Conservation (phyloP, 92 coral and sea anemone species). For the Umimayanthus chanpuru region DNA sequence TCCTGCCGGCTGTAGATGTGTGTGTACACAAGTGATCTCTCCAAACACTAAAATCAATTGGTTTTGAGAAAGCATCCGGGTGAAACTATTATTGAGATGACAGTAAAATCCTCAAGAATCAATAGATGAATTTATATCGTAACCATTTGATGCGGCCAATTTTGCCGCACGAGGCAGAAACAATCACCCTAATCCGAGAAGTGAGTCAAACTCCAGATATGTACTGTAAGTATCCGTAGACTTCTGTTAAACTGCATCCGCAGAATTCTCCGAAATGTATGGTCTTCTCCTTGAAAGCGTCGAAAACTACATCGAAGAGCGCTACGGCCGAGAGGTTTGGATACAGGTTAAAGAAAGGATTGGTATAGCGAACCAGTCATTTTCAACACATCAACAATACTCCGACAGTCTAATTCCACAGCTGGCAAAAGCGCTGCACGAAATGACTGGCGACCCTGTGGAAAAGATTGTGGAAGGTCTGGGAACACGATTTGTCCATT, state of each 20-base stretch:
- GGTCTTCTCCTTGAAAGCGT: slow-evolving; percentile 76
- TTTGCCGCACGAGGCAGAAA: not conserved
- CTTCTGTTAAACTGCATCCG: not conserved
- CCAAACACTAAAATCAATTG: not conserved
- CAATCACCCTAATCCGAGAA: not conserved
- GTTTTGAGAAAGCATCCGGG: not conserved
- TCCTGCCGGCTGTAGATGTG: not conserved
- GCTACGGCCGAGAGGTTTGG: slow-evolving; percentile 74
- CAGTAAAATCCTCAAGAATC: slow-evolving; percentile 3
- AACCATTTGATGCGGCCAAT: not conserved
- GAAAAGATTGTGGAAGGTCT: slow-evolving; percentile 59
- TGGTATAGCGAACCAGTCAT: slow-evolving; percentile 54
- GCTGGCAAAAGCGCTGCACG: slow-evolving; percentile 55
- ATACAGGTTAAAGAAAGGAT: slow-evolving; percentile 69
- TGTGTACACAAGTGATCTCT: not conserved
- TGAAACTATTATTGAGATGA: not conserved
- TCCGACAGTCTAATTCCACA: slow-evolving; percentile 67
- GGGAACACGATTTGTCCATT: slow-evolving; percentile 69
- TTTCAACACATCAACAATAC: slow-evolving; percentile 65
- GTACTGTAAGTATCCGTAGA: not conserved
- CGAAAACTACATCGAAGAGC: slow-evolving; percentile 56
- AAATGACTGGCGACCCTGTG: slow-evolving; percentile 61
- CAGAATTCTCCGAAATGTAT: slow-evolving; percentile 46
- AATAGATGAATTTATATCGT: not conserved
- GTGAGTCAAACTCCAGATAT: not conserved